Evolutionary conservation across 2,797 vertebrate species (phyloP), one percentile per base, ranked within the genome.

Genomic region (Sciurus vulgaris): DNA sequence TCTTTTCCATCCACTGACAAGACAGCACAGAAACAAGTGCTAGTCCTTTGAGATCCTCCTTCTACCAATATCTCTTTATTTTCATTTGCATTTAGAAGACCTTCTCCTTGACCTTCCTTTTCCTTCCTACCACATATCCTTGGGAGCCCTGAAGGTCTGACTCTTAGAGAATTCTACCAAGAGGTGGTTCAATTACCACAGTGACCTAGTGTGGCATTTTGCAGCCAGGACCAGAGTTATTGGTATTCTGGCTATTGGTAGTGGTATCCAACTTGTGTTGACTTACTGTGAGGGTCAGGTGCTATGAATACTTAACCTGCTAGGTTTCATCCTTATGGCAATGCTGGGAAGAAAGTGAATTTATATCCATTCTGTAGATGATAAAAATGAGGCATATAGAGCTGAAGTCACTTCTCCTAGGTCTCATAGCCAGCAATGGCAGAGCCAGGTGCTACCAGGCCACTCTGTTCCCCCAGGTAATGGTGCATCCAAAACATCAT

Each of bases 71-170:
- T 38, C 30, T 88, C 11, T 54, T 91, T n/a, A n/a, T 69, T 85
- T 41, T 51, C 65, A 89, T 93, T 95, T 83, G 70, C 56, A 47
- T 9, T 78, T 77, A 87, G n/a, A 89, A 92, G 41, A 47, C 12
- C 20, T 78, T 82, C n/a, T 90, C 4, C 18, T 35, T 78, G 54
- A 38, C 18, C 35, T 56, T 15, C 6, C 18, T 15, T 83, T 61
- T n/a, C 38, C 33, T 95, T 28, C 51, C 26, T 10, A 47, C 3
- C 9, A 5, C 54, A 20, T 18, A 72, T 67, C 10, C 49, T 24
- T 7, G 63, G 61, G 51, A 24, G 14, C 12, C 51, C 1, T n/a
- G 44, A 47, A 83, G 7, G n/a, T 22, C 18, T 56, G 74, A 77
- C 22, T 41, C 20, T 49, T 35, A 56, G 47, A 47, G n/a, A 78